These are phyloP conservation scores for Nomada lathburiana DNA, from an alignment of 2,888 invertebrate species.

Conservation along the genomic window DNA sequence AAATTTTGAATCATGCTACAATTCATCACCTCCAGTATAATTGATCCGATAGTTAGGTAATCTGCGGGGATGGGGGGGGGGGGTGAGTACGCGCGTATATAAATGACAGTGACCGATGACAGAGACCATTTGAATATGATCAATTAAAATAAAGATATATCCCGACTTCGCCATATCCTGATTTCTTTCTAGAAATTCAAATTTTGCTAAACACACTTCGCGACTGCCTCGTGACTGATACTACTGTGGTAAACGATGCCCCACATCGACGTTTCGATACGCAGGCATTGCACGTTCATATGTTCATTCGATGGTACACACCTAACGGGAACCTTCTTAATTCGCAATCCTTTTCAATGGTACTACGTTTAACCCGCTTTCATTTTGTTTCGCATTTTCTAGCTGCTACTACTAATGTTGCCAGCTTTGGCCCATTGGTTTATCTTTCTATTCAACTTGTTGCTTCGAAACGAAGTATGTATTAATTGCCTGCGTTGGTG, in stretches of 20 bases:
- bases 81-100: no score
- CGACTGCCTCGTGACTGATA: not conserved
- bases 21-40: no score
- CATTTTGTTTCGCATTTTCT: conserved; percentile 6
- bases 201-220: not conserved
- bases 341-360: conserved; percentile 21
- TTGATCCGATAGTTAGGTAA: no score
- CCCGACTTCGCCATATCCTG: no score
- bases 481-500: not conserved
- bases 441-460: not conserved
- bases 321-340: conserved; percentile 47
- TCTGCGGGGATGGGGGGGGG: no score
- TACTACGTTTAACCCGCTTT: conserved; percentile 36
- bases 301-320: not conserved
- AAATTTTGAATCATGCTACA: no score
- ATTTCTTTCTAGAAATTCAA: not conserved
- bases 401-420: not conserved
- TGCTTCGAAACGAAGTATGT: not conserved
- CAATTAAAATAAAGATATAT: no score
- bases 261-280: conserved; percentile 22
- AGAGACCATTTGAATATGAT: no score
- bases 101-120: no score
- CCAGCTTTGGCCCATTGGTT: not conserved
- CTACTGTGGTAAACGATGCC: not conserved
- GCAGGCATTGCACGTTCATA: not conserved